Base-by-base conservation (phyloP, 2,888 invertebrate genomes). In the Patella depressa region DNA sequence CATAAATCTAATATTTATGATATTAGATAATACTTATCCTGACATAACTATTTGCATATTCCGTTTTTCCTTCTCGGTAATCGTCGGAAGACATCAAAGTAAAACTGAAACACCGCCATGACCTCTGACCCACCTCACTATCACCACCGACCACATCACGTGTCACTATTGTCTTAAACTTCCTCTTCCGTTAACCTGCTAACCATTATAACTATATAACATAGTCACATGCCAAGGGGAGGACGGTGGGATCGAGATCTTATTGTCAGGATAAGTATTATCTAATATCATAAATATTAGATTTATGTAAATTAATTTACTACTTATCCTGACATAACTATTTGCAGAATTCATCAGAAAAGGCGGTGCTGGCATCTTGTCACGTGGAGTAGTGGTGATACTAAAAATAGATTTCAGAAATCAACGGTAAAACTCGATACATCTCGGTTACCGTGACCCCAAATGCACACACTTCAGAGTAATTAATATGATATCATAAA, bases 211-310 rank as follows among this genome's bases (percentile, higher is more conserved):
- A n/a, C n/a, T n/a, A n/a, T n/a, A n/a, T n/a, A 55, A 55, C 55
- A 59, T 19, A 59, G 19, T 59, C 29, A 12, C 59, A 59, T 59
- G 59, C 59, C 59, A n/a, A 12, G 59, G 59, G 59, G 12, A 15
- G 59, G 59, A 59, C 19, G 59, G 59, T 2, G 9, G 59, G 59
- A 59, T 59, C 19, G n/a, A 9, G 19, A 7, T 17, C n/a, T 59
- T 59, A 59, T 59, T 59, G 59, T 59, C 59, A 59, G 59, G 59
- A 59, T 59, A 59, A 55, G 55, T 55, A 55, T 55, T 55, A 55
- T 55, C 55, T 55, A 55, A 55, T 55, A 55, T 55, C 55, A 55
- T 55, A 55, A 55, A 29, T 55, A 55, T 55, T 55, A 55, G 55
- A 55, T 55, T 55, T 55, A 55, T 55, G 55, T 55, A 55, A 12